phyloP scores from a whole-genome alignment of 2,113 vertebrate species.

The Protobothrops mucrosquamatus region DNA sequence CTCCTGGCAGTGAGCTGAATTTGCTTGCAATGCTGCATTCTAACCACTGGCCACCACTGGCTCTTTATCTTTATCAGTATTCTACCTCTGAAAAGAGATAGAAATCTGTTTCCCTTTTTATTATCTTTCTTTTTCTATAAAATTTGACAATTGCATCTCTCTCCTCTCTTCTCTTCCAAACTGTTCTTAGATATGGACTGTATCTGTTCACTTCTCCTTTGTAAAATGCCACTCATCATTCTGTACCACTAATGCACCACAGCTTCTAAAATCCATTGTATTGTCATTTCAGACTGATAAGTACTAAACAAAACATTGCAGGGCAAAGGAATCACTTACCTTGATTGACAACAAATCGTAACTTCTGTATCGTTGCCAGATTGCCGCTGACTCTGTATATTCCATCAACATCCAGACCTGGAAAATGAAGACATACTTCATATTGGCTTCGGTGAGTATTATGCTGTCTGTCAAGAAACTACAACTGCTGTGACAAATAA shows the following conservation, averaged over 20 bases:
- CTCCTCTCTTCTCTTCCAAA: constrained; percentile 20
- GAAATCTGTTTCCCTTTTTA: background rate
- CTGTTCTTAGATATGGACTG: constrained; percentile 27
- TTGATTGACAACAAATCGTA: constrained; percentile 87
- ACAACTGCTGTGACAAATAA: constrained; percentile 36
- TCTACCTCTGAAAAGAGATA: constrained; percentile 23
- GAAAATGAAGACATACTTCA: constrained; percentile 68
- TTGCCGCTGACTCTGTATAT: constrained; percentile 91
- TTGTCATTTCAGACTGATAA: constrained; percentile 65
- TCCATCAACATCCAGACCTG: constrained; percentile 84
- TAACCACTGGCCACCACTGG: background rate
- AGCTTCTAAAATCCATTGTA: constrained; percentile 59
- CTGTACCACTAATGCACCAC: constrained; percentile 52
- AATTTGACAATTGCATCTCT: constrained; percentile 1
- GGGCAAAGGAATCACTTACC: constrained; percentile 76
- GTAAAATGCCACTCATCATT: constrained; percentile 53
- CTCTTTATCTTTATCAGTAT: background rate
- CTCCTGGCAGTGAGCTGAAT: background rate
- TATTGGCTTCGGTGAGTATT: constrained; percentile 56
- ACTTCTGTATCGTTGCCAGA: constrained; percentile 88
- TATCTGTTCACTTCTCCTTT: constrained; percentile 50
- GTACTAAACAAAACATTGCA: constrained; percentile 65
- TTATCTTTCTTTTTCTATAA: constrained; percentile 32
- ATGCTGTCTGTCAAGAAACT: constrained; percentile 60
- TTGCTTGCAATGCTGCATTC: background rate